Percentiles rank a stretch among this genome's conserved stretches.
phyloP scores from a whole-genome alignment of 2,113 vertebrate genomes.

The Ifrita kowaldi region DNA sequence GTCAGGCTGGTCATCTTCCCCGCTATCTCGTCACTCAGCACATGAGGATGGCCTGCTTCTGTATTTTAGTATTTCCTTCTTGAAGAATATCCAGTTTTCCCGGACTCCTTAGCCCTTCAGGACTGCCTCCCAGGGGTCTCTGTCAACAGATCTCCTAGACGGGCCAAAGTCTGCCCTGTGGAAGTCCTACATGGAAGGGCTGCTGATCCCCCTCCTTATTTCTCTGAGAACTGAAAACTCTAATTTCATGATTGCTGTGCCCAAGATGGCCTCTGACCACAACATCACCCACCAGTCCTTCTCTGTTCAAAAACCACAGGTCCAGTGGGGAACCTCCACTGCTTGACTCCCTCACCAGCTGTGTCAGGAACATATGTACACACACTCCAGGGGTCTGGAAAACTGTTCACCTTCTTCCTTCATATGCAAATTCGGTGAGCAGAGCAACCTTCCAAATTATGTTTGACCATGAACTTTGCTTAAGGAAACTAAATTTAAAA shows the following conservation, averaged over 20 bases:
- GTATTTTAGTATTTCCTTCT: background rate
- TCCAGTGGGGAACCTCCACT: background rate
- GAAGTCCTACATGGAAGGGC: background rate
- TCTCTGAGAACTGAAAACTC: background rate
- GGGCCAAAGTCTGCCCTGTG: background rate
- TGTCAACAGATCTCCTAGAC: background rate
- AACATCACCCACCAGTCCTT: background rate
- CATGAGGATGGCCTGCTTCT: background rate
- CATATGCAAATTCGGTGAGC: background rate
- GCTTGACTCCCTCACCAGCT: background rate
- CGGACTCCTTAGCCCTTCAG: background rate
- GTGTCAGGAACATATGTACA: background rate
- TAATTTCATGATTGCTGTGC: background rate
- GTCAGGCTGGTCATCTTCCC: rapidly evolving
- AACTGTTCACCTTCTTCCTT: background rate
- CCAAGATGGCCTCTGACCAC: background rate
- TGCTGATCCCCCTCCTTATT: background rate
- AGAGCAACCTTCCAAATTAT: background rate
- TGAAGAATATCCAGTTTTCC: background rate
- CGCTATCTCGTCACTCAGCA: rapidly evolving
- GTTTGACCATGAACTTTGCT: background rate
- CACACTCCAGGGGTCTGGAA: background rate
- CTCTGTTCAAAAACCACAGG: background rate
- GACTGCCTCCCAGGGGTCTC: background rate
- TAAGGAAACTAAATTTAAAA: background rate